A percentile compares a stretch with the other conserved stretches of the same genome.
phyloP scores from a whole-genome alignment of 2,888 invertebrate genomes.

The Disparrhopalites patrizii region DNA sequence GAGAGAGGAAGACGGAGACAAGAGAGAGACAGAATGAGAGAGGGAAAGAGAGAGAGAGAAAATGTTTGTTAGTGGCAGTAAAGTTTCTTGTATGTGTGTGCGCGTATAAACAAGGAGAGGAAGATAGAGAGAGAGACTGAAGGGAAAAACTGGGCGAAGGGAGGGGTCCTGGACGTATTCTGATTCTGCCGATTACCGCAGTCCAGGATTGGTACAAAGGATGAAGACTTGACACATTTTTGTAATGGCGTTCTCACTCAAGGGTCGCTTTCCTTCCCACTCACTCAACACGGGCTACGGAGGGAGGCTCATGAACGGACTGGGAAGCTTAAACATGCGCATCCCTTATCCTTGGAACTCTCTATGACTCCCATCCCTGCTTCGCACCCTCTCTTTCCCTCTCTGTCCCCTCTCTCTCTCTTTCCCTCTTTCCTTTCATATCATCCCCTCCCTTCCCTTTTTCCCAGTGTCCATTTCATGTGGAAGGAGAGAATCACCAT shows the following conservation, averaged over 20 bases:
- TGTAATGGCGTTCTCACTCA: slow-evolving; percentile 32
- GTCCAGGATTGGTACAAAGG: slow-evolving; percentile 29
- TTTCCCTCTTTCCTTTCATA: background rate
- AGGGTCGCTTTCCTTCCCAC: slow-evolving; percentile 21
- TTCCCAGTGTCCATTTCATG: slow-evolving; percentile 3
- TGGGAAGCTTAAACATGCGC: too few relatives aligned
- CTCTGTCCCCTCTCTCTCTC: background rate
- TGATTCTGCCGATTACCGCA: slow-evolving; percentile 2
- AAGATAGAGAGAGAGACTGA: background rate
- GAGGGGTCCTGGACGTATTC: slow-evolving; percentile 7
- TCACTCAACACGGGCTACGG: too few relatives aligned
- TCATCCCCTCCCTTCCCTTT: background rate
- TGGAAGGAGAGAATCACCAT: slow-evolving; percentile 12
- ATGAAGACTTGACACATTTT: slow-evolving; percentile 37
- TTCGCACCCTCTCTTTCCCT: background rate
- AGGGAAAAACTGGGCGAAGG: background rate
- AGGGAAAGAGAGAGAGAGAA: background rate
- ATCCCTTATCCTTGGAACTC: background rate
- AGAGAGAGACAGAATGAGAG: background rate
- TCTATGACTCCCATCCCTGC: background rate
- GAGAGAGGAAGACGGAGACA: background rate
- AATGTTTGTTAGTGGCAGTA: too few relatives aligned
- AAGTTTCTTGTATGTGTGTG: background rate
- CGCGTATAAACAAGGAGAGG: background rate
- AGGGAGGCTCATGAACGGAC: too few relatives aligned